Conservation (phyloP, 2,888 invertebrate species). For the Adelphocoris suturalis region DNA sequence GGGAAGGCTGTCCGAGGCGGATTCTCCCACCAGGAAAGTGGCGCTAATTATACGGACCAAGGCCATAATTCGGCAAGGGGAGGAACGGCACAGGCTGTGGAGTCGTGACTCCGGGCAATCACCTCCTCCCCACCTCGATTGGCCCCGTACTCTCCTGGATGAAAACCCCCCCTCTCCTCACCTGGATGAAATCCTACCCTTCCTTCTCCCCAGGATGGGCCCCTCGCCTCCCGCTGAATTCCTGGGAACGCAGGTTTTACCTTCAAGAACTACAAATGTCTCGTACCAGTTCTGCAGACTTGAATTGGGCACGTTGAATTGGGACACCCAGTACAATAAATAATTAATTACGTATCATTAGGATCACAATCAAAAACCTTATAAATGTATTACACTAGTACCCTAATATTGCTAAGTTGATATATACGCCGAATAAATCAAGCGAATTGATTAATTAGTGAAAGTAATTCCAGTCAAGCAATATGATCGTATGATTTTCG, state of each 20-base stretch:
- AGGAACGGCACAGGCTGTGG: constrained; percentile 55
- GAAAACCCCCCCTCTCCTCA: neutral
- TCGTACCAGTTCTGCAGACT: too few species aligned
- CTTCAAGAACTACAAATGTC: neutral
- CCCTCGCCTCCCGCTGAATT: neutral
- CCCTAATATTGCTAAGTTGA: too few species aligned
- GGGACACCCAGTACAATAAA: too few species aligned
- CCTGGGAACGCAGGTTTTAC: constrained; percentile 8
- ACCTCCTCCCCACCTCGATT: constrained; percentile 17
- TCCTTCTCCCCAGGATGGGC: neutral
- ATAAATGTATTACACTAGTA: too few species aligned
- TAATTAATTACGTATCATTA: too few species aligned
- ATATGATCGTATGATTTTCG: too few species aligned
- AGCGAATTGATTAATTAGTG: too few species aligned
- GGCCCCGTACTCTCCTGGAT: neutral
- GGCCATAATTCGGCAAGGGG: constrained; percentile 53
- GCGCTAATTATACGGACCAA: constrained; percentile 50
- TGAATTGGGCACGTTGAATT: too few species aligned
- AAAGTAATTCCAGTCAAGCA: too few species aligned
- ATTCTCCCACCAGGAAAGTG: constrained; percentile 41
- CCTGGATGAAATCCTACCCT: neutral
- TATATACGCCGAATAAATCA: too few species aligned
- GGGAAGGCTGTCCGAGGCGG: constrained; percentile 13
- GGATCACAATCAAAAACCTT: too few species aligned
- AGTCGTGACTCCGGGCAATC: constrained; percentile 64